Conservation (phyloP, 2,888 invertebrate genomes). For the Odontocolon sp. region DNA sequence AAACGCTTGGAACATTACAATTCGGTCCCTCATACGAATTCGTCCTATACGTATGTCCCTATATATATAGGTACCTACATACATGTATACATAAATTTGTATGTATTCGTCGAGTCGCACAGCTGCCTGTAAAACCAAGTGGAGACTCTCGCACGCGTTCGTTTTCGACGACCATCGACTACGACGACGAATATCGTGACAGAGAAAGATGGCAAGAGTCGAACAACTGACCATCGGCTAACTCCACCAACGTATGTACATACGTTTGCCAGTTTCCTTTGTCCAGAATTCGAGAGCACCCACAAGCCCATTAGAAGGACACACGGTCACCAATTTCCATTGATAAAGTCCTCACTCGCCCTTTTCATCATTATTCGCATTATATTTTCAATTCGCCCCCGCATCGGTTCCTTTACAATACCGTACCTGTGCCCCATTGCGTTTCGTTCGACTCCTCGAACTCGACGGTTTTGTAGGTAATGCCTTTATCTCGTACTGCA, state of each 20-base stretch:
- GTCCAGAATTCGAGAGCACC: constrained; percentile 58
- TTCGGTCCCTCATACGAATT: constrained; percentile 20
- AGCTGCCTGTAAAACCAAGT: too few species aligned
- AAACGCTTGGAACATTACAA: too few species aligned
- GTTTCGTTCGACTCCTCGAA: background rate
- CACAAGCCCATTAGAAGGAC: constrained; percentile 72
- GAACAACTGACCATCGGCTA: constrained; percentile 46
- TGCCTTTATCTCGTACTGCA: too few species aligned
- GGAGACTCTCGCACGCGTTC: constrained; percentile 31
- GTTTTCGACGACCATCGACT: constrained; percentile 25
- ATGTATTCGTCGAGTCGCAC: too few species aligned
- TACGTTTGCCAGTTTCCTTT: constrained; percentile 19
- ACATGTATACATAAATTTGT: too few species aligned
- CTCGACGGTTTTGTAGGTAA: too few species aligned
- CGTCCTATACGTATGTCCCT: background rate
- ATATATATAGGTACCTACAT: too few species aligned
- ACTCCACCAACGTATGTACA: background rate
- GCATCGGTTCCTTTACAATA: constrained; percentile 6
- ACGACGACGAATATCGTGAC: background rate
- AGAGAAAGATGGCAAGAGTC: constrained; percentile 32
- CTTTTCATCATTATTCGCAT: constrained; percentile 67
- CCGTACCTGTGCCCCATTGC: background rate
- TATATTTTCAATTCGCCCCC: constrained; percentile 36
- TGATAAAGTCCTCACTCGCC: constrained; percentile 70
- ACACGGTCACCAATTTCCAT: constrained; percentile 71